phyloP scores from a whole-genome alignment of 2,888 invertebrate species.

The Synanthedon vespiformis region DNA sequence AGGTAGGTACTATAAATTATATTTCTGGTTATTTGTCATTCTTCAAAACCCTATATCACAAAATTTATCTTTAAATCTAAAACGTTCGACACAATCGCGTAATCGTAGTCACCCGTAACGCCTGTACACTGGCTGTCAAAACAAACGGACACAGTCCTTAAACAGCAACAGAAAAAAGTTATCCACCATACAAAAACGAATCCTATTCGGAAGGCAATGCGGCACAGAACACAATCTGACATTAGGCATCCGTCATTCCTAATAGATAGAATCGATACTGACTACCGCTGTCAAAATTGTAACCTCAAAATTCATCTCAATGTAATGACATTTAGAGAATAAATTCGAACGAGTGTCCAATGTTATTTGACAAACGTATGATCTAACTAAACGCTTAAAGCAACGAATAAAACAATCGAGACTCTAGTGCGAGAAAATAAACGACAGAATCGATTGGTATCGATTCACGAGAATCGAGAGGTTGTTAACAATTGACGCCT shows the following conservation, averaged over 20 bases:
- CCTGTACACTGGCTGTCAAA: constrained; percentile 62
- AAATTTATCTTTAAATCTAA: constrained; percentile 53
- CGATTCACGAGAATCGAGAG: constrained; percentile 62
- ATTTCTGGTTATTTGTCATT: not conserved
- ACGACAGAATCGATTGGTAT: constrained; percentile 59
- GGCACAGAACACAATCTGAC: constrained; percentile 10
- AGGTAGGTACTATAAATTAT: too few species aligned
- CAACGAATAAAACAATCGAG: constrained; percentile 54
- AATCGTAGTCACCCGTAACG: constrained; percentile 59
- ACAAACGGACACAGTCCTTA: constrained; percentile 47
- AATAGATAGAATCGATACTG: constrained; percentile 30
- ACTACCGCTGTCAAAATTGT: constrained; percentile 43
- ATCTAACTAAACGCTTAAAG: constrained; percentile 30
- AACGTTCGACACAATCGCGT: constrained; percentile 55
- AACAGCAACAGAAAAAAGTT: constrained; percentile 14
- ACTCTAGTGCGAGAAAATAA: constrained; percentile 56
- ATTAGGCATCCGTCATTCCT: constrained; percentile 27
- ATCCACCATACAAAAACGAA: not conserved
- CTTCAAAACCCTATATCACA: constrained; percentile 22
- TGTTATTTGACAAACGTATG: constrained; percentile 31
- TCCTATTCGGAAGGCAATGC: constrained; percentile 17
- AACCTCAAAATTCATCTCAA: constrained; percentile 34
- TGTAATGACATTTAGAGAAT: constrained; percentile 26
- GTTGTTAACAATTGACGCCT: constrained; percentile 68
- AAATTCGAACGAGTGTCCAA: constrained; percentile 25